Evolutionary conservation across 2,113 vertebrate species (phyloP).

Genomic region (Chaetodon trifascialis): DNA sequence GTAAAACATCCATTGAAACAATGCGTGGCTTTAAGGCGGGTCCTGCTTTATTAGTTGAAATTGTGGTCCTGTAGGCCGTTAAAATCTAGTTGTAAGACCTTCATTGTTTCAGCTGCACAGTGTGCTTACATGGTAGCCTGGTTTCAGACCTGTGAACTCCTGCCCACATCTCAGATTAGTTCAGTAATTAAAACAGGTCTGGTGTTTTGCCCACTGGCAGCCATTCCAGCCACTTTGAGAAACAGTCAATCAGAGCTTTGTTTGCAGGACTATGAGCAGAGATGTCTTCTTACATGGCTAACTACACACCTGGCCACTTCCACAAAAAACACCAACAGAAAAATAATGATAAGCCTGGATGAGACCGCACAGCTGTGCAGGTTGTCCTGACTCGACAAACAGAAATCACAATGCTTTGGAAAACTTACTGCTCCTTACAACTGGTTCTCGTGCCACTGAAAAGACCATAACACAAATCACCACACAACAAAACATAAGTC

Average conservation of each 20-base stretch:
- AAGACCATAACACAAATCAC: neutral
- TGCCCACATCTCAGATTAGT: neutral
- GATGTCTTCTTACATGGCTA: neutral
- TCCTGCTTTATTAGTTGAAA: neutral
- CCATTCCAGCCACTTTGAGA: neutral
- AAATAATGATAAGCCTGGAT: neutral
- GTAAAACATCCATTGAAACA: neutral
- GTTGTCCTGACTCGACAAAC: neutral
- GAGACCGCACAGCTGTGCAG: neutral
- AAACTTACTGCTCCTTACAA: too few relatives aligned
- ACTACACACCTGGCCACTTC: too few relatives aligned
- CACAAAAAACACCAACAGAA: neutral
- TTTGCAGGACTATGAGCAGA: neutral
- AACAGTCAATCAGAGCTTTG: conserved; percentile 3
- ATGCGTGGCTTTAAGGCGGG: neutral
- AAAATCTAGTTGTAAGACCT: neutral
- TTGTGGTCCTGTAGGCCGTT: neutral
- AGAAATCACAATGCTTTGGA: neutral
- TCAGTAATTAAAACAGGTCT: neutral
- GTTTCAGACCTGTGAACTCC: neutral
- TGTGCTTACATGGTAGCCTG: neutral
- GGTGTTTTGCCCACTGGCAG: neutral
- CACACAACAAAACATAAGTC: neutral
- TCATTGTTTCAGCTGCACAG: neutral
- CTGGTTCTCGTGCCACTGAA: neutral